Evolutionary conservation across 2,888 invertebrate species (phyloP).

Genomic region (Erebia epiphron): DNA sequence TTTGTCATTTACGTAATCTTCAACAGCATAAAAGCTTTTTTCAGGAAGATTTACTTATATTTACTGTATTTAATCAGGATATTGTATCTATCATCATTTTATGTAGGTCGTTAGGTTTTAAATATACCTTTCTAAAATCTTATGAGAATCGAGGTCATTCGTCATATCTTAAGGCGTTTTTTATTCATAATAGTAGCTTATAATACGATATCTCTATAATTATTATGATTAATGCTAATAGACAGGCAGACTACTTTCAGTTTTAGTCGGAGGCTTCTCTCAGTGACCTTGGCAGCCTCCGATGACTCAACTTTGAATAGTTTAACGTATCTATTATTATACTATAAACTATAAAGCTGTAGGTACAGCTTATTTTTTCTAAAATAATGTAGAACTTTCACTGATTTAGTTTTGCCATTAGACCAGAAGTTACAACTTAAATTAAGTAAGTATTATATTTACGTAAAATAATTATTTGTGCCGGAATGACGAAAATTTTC

Average conservation of each 20-base stretch:
- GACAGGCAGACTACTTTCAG: constrained; percentile 41
- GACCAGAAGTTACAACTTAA: background rate
- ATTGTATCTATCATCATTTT: too few relatives aligned
- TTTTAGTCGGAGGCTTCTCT: constrained; percentile 61
- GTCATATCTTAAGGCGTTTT: background rate
- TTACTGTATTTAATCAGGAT: too few relatives aligned
- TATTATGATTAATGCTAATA: constrained; percentile 36
- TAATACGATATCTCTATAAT: constrained; percentile 4
- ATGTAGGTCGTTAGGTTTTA: too few relatives aligned
- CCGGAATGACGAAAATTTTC: too few relatives aligned
- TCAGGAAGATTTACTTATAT: too few relatives aligned
- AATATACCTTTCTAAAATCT: too few relatives aligned
- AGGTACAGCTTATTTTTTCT: constrained; percentile 4
- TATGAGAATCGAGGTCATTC: too few relatives aligned
- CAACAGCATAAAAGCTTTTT: too few relatives aligned
- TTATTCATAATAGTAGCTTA: background rate
- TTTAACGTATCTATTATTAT: constrained; percentile 19
- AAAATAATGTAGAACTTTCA: constrained; percentile 8
- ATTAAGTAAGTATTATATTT: too few relatives aligned
- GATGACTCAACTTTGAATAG: constrained; percentile 48
- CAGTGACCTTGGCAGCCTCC: constrained; percentile 54
- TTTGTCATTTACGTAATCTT: too few relatives aligned
- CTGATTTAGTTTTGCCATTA: background rate
- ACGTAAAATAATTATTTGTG: too few relatives aligned
- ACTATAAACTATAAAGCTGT: constrained; percentile 21